Conservation (phyloP, 2,888 invertebrate species). For the Apomyelois bistriatella region DNA sequence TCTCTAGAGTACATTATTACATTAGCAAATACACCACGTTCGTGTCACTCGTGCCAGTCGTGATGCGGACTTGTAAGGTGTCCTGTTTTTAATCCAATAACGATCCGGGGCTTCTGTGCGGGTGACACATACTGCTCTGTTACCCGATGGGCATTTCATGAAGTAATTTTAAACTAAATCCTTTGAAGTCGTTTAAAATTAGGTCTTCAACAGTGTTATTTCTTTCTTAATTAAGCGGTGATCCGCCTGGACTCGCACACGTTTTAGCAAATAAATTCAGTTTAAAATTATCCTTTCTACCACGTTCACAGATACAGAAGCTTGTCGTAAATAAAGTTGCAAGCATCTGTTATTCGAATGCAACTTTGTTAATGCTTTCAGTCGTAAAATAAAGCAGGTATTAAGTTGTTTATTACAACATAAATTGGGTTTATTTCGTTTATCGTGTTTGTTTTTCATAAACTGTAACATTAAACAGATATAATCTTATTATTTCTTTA, state of each 20-base stretch:
- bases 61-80: constrained; percentile 40
- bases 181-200: constrained; percentile 11
- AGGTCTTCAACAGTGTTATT: constrained; percentile 16
- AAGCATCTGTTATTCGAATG: constrained; percentile 12
- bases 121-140: constrained; percentile 24
- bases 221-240: constrained; percentile 24
- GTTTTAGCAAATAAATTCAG: constrained; percentile 23
- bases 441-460: constrained; percentile 4
- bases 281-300: constrained; percentile 27
- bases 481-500: neutral
- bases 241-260: constrained; percentile 10
- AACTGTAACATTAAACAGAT: neutral
- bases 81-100: constrained; percentile 50
- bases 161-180: constrained; percentile 11
- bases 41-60: constrained; percentile 26
- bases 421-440: constrained; percentile 1
- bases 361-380: constrained; percentile 13
- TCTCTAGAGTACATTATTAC: constrained; percentile 9
- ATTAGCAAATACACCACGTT: constrained; percentile 17
- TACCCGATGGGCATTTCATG: constrained; percentile 14
- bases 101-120: constrained; percentile 41
- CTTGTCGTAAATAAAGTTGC: constrained; percentile 22
- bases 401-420: constrained; percentile 1
- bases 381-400: constrained; percentile 10
- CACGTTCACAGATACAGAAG: constrained; percentile 20